A percentile compares a stretch with the other conserved stretches of the same genome.
Evolutionary conservation across 2,888 invertebrate species (phyloP).

Genomic region (Aphodius sticticus): DNA sequence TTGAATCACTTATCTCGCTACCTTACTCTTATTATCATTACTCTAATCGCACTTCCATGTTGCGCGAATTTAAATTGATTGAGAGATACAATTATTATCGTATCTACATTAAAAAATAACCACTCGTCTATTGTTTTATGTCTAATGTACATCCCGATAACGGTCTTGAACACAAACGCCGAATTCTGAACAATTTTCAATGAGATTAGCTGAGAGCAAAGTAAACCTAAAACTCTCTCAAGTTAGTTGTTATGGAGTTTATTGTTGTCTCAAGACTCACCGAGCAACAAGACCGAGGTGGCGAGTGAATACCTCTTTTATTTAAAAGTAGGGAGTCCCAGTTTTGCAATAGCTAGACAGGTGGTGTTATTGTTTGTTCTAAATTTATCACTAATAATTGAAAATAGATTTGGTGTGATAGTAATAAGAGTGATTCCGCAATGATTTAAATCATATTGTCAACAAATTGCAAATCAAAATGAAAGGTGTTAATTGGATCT

Average conservation of each 20-base stretch:
- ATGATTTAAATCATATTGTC: background rate
- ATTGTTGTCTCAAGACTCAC: background rate
- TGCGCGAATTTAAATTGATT: background rate
- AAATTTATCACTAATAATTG: background rate
- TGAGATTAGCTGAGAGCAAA: background rate
- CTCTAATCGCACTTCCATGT: background rate
- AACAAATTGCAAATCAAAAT: background rate
- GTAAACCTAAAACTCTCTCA: background rate
- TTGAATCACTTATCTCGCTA: background rate
- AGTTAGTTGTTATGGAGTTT: background rate
- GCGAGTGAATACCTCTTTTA: background rate
- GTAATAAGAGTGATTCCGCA: no score
- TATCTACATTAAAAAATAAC: background rate
- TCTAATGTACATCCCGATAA: background rate
- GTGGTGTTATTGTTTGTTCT: background rate
- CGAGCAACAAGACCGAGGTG: no score
- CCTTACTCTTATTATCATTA: background rate
- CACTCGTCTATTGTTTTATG: background rate
- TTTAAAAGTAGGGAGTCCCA: background rate
- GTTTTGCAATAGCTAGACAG: background rate
- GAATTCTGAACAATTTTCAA: background rate
- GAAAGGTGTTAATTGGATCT: no score
- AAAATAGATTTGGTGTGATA: background rate
- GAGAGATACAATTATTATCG: constrained; percentile 4
- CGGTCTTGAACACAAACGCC: background rate